Evolutionary conservation across 2,888 invertebrate species (phyloP).

Genomic region (Conistra vaccinii): DNA sequence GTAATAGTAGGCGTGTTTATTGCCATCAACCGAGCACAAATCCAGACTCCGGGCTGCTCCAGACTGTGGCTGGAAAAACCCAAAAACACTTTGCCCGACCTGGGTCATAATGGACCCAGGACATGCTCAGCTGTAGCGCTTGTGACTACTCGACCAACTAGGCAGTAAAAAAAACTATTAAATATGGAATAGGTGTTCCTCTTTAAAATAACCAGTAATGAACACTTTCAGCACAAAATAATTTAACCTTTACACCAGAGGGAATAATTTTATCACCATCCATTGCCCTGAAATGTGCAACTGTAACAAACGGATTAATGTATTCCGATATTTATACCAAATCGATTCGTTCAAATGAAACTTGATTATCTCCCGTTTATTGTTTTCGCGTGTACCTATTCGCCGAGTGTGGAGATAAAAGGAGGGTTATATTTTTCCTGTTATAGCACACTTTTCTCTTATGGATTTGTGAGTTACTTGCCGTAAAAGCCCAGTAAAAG

Average conservation of each 20-base stretch:
- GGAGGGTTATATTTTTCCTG: constrained; percentile 5
- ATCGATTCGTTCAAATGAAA: constrained; percentile 62
- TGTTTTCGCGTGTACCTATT: constrained; percentile 51
- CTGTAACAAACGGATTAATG: constrained; percentile 50
- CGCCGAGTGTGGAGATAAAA: constrained; percentile 32
- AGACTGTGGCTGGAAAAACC: too few relatives aligned
- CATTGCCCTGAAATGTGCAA: constrained; percentile 47
- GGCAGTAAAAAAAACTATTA: not conserved
- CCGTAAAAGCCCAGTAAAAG: not conserved
- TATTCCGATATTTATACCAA: constrained; percentile 60
- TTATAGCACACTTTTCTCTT: constrained; percentile 2
- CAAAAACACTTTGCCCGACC: too few relatives aligned
- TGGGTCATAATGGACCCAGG: too few relatives aligned
- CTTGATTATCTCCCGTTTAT: constrained; percentile 58
- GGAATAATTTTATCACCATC: constrained; percentile 44
- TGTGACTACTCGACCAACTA: too few relatives aligned
- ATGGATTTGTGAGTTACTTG: not conserved
- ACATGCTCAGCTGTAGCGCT: too few relatives aligned
- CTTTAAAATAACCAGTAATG: constrained; percentile 6
- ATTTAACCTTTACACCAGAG: constrained; percentile 29
- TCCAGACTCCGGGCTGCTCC: too few relatives aligned
- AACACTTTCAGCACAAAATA: constrained; percentile 28
- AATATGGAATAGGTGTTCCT: not conserved
- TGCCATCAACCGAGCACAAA: too few relatives aligned
- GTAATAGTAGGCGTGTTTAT: too few relatives aligned